These are phyloP conservation scores for Threskiornis aethiopicus DNA, from an alignment of 2,797 vertebrate genomes.

Conservation along the genomic window DNA sequence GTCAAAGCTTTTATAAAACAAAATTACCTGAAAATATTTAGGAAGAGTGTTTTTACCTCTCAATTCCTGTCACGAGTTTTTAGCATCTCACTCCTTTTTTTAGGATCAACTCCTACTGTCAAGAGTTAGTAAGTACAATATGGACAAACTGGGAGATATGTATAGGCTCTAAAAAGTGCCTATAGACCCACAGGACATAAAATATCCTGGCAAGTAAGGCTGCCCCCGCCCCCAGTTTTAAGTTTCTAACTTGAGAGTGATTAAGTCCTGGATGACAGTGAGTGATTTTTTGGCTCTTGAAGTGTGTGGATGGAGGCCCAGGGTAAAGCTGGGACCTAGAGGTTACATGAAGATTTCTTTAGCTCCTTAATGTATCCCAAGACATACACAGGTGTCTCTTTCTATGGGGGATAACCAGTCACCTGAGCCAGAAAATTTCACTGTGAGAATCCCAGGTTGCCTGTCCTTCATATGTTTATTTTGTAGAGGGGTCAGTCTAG, in stretches of 20 bases:
- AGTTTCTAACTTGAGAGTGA: neutral
- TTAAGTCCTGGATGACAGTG: neutral
- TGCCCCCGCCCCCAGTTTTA: rapidly evolving
- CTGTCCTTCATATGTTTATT: neutral
- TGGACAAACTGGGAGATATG: neutral
- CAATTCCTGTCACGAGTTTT: neutral
- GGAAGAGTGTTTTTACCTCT: neutral
- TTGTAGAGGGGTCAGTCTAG: neutral
- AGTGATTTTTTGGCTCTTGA: neutral
- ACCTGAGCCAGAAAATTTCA: neutral
- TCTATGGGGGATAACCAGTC: neutral
- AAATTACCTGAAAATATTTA: neutral
- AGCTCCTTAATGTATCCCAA: neutral
- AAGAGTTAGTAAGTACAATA: neutral
- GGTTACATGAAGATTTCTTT: neutral
- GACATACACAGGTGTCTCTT: neutral
- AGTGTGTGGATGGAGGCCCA: neutral
- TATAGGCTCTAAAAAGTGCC: neutral
- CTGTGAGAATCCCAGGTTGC: neutral
- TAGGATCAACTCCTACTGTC: neutral
- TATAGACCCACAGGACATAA: neutral
- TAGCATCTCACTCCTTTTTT: neutral
- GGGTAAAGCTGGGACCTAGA: neutral
- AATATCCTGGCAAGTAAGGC: neutral
- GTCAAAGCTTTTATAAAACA: neutral